Evolutionary conservation across 1,140 invertebrate species (phyloP).

Genomic region (Batillaria attramentaria): DNA sequence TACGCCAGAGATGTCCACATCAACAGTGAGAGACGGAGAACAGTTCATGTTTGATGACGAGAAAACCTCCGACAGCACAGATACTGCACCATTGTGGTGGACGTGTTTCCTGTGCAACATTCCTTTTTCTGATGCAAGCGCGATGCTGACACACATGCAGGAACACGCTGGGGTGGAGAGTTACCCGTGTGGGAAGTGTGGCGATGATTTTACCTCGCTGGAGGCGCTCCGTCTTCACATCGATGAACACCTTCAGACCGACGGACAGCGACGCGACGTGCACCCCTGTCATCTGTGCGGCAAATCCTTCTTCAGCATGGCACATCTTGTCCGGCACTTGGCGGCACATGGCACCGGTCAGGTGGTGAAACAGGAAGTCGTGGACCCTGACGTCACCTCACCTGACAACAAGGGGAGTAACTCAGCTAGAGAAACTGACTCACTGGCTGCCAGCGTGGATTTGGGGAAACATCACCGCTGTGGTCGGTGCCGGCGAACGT

Average conservation of each 20-base stretch:
- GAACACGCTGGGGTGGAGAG: background rate
- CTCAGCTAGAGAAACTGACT: background rate
- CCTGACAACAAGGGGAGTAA: background rate
- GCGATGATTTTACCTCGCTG: background rate
- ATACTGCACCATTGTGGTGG: background rate
- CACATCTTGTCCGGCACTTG: background rate
- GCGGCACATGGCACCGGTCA: background rate
- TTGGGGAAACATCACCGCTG: background rate
- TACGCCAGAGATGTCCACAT: background rate
- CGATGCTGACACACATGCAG: background rate
- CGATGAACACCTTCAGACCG: background rate
- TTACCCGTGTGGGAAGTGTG: conserved; percentile 16
- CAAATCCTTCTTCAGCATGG: background rate
- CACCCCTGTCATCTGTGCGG: background rate
- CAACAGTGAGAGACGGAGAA: conserved; percentile 3
- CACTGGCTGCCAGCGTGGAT: too few species aligned
- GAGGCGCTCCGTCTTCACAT: background rate
- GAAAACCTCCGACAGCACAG: background rate
- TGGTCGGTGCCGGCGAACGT: background rate
- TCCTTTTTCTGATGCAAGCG: background rate
- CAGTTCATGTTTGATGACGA: too few species aligned
- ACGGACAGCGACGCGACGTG: background rate
- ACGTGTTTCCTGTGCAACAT: background rate
- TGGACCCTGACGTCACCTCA: background rate
- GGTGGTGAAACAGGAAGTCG: background rate